Evolutionary conservation across 2,797 vertebrate genomes (phyloP).

Genomic region (Arrhamphus sclerolepis): DNA sequence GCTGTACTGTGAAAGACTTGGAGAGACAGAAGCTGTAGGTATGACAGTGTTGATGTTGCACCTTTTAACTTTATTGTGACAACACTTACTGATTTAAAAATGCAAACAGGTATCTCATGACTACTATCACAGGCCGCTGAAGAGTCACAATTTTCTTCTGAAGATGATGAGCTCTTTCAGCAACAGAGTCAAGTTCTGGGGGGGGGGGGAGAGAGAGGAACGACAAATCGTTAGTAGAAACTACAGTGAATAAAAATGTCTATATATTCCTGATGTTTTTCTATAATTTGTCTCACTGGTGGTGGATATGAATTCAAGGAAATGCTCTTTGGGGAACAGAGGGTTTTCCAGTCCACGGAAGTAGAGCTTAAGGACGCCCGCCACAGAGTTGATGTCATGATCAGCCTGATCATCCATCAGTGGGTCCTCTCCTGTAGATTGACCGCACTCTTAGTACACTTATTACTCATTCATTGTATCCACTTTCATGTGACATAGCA

Average conservation of each 20-base stretch:
- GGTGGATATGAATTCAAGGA: constrained; percentile 88
- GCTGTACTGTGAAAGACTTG: constrained; percentile 95
- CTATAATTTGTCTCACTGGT: constrained; percentile 70
- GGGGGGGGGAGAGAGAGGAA: too few species aligned
- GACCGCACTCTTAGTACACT: constrained; percentile 22
- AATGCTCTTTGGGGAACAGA: constrained; percentile 97
- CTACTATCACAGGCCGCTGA: constrained; percentile 90
- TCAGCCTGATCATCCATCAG: constrained; percentile 75
- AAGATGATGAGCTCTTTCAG: constrained; percentile 93
- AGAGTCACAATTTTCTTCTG: constrained; percentile 92
- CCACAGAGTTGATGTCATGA: constrained; percentile 96
- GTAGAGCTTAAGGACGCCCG: constrained; percentile 97
- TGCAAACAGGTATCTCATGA: constrained; percentile 99
- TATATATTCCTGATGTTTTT: constrained; percentile 8
- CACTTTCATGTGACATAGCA: constrained; percentile 3
- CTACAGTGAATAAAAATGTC: not conserved
- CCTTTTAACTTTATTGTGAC: not conserved
- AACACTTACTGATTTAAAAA: constrained; percentile 97
- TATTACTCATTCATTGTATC: constrained; percentile 28
- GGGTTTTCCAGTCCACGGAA: constrained; percentile 98
- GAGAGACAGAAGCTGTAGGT: constrained; percentile 24
- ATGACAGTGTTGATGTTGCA: not conserved
- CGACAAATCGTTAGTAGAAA: not conserved
- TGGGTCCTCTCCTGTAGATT: constrained; percentile 74
- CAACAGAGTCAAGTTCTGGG: constrained; percentile 90